Evolutionary conservation across 2,888 invertebrate genomes (phyloP), one percentile per base, ranked within the genome.

Genomic region (Psylliodes chrysocephalus): DNA sequence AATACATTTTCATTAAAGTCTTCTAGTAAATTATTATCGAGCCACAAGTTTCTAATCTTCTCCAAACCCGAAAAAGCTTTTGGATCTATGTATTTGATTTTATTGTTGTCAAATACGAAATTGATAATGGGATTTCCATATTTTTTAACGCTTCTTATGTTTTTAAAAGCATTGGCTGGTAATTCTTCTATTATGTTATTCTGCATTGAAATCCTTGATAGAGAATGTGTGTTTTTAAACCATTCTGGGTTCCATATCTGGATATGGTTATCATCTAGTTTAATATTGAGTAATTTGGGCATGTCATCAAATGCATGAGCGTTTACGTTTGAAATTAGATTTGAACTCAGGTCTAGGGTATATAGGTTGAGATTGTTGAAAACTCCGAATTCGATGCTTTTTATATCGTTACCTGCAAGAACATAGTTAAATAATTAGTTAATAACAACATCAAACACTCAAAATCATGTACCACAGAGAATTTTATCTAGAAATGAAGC

Each of bases 51-150:
- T 38, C 72, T 70, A 7, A 76, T 68, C 22, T 64, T 62, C 18
- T 63, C 54, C 14, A 75, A 28, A 15, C 66, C 70, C 19, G 53
- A 51, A 55, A 76, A 76, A 7, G 73, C 73, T 15, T 69, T 28
- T 1, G 54, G 46, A 19, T 74, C 47, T 12, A 76, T 67, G 10
- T 28, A 52, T 1, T 57, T 64, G 22, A 76, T 73, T 63, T 68
- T 66, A 53, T 76, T 76, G 56, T 72, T 42, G 47, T 72, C 72
- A 17, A 76, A 73, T 30, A 75, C 59, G 7, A 76, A 51, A 51
- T 73, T 73, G n/a, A n/a, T n/a, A n/a, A n/a, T n/a, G n/a, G n/a
- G n/a, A n/a, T n/a, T n/a, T n/a, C n/a, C n/a, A n/a, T n/a, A n/a
- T n/a, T n/a, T n/a, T n/a, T n/a, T n/a, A n/a, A n/a, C 8, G 7